Base-by-base conservation (phyloP, 2,797 vertebrate genomes). In the Rousettus madagascariensis region DNA sequence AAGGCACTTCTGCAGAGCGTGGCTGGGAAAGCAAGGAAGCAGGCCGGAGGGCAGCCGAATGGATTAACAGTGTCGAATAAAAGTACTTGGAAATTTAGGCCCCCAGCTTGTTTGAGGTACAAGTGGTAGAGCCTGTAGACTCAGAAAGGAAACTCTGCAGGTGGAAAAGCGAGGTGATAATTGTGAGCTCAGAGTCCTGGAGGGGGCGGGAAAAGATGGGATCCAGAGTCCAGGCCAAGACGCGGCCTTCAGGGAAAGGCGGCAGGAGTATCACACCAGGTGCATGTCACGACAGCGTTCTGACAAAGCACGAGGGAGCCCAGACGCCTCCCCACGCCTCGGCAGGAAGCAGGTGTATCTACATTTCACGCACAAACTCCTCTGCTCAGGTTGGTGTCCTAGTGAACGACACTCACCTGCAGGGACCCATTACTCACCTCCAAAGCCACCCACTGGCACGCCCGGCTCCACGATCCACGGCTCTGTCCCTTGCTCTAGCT, bases 401-500 rank as follows among this genome's bases (percentile, higher is more conserved):
- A 33, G 16, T 28, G 33, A 69, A 53, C 17, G 26, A 65, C 5
- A 19, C 2, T 38, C 33, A 68, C 38, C 41, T 75, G 28, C 12
- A 6, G 0, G 30, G 16, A 71, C 26, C 49, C 43, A 17, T 10
- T 15, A 95, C 97, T 63, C 66, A 98, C 97, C 95, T 95, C 41
- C 82, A 85, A 17, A 41, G 33, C 92, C 2, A 8, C 75, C 36
- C 19, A 74, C 19, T 43, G 93, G 38, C 63, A 91, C 2, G 11
- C 69, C 66, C 4, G 95, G 28, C 12, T 95, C 97, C 75, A 94
- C 33, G 9, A 26, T 65, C 97, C 97, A 98, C 0, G 96, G 97
- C 65, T 97, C 97, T 20, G 97, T 97, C 53, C 96, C 96, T 95
- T 94, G 96, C 46, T 98, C 97, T 55, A 98, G 94, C 36, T 98